Percentiles rank a stretch among this genome's conserved stretches.
These are phyloP conservation scores for Drosophila takahashii DNA, from an alignment of 1,140 invertebrate genomes.

Conservation along the genomic window DNA sequence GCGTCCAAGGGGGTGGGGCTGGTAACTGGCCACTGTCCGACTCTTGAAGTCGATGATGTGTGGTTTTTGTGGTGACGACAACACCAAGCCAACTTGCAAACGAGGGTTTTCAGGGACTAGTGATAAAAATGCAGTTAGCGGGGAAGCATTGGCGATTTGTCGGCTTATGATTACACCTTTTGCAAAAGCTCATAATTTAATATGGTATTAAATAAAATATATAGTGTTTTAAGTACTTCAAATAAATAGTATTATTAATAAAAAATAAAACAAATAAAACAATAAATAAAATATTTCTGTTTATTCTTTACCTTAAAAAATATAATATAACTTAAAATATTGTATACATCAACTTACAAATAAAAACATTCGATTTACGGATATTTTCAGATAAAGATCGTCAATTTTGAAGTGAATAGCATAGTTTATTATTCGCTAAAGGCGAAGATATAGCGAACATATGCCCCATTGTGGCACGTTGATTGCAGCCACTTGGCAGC, in stretches of 20 bases:
- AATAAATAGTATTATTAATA: no score
- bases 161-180: constrained; percentile 2
- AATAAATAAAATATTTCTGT: no score
- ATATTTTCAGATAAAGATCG: not conserved
- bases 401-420: not conserved
- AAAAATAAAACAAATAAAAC: no score
- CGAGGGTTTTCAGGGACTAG: constrained; percentile 7
- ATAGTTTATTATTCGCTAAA: not conserved
- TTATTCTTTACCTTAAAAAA: no score
- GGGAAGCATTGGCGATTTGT: not conserved
- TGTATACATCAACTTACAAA: not conserved
- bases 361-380: not conserved
- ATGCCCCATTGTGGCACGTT: constrained; percentile 3
- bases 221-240: no score
- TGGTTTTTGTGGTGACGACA: constrained; percentile 47
- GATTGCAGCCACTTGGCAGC: constrained; percentile 21
- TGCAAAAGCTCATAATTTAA: no score
- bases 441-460: constrained; percentile 1
- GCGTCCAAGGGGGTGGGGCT: no score
- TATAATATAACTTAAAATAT: no score
- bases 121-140: not conserved
- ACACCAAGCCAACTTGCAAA: not conserved
- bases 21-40: constrained; percentile 15
- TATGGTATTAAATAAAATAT: no score
- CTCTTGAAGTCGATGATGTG: constrained; percentile 46